Evolutionary conservation across 2,113 vertebrate genomes (phyloP), one percentile per base, ranked within the genome.

Genomic region (Arenaria interpres): DNA sequence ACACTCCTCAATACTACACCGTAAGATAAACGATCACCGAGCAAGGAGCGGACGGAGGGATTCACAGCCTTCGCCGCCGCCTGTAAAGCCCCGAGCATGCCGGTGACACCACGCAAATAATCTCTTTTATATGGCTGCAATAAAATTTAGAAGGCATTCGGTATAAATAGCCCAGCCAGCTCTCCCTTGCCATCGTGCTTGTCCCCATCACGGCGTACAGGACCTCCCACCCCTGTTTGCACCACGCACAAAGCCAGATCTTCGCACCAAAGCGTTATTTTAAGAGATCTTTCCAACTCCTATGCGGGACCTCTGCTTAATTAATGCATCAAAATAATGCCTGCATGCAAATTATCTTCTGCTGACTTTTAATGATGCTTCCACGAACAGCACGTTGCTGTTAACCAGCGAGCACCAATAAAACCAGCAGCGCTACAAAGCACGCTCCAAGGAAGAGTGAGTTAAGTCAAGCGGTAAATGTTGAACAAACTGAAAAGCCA

Each of bases 1-100:
- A 76, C 0, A 0, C 30, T 74, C 60, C 1, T 2, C 8, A 0
- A 20, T 13, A 27, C 27, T 20, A 71, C 2, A 10, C 23, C 3
- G 4, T 5, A 32, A 50, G 39, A 77, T 50, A 59, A 84, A 87
- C 5, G 25, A 54, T 37, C 35, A 4, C 4, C 0, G 5, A 72
- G 45, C 14, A 18, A 54, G 66, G 46, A 80, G 63, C 7, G 1
- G 12, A 32, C 3, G 50, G 59, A 68, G 35, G 62, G 24, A 63
- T 35, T 48, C 60, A 50, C n/a, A 43, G 41, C 46, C 35, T 67
- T 69, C 41, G 43, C 10, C 3, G 2, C 7, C 2, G 1, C 23
- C 57, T 54, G 8, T 20, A 39, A 71, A 77, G 41, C 17, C 32
- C 32, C 1, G 1, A 50, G 33, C 12, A 23, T 1, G 2, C 28